These are phyloP conservation scores for Leptonema lineaticorne DNA, from an alignment of 1,140 invertebrate genomes.

Conservation along the genomic window DNA sequence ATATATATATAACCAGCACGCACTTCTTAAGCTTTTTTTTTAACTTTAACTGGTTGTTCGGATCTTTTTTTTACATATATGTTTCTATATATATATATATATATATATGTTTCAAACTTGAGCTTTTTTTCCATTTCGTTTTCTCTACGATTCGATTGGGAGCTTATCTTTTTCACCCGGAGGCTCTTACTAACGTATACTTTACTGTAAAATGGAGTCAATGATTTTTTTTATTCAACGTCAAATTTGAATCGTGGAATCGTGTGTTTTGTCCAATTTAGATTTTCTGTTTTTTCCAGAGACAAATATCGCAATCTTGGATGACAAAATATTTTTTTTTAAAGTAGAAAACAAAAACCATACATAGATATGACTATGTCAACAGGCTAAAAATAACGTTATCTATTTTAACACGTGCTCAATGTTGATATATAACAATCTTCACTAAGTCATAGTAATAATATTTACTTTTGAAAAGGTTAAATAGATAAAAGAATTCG, in stretches of 20 bases:
- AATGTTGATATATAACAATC: background rate
- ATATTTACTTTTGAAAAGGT: too few species aligned
- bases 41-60: background rate
- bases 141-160: constrained; percentile 37
- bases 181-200: background rate
- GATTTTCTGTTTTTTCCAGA: background rate
- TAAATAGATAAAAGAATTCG: too few species aligned
- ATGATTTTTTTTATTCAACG: constrained; percentile 1
- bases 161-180: constrained; percentile 31
- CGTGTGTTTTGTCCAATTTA: background rate
- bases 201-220: background rate
- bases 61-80: constrained; percentile 28
- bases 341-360: background rate
- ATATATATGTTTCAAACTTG: too few species aligned
- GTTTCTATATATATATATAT: too few species aligned
- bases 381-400: background rate
- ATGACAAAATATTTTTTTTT: background rate
- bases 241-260: constrained; percentile 13
- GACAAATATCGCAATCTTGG: background rate
- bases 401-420: background rate
- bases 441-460: too few species aligned
- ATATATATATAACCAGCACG: constrained; percentile 28
- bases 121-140: background rate
- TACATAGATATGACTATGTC: too few species aligned
- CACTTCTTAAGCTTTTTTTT: constrained; percentile 37